Percentiles rank a stretch among this genome's conserved stretches.
These are phyloP conservation scores for Leuciscus waleckii DNA, from an alignment of 2,797 vertebrate genomes.

Conservation along the genomic window DNA sequence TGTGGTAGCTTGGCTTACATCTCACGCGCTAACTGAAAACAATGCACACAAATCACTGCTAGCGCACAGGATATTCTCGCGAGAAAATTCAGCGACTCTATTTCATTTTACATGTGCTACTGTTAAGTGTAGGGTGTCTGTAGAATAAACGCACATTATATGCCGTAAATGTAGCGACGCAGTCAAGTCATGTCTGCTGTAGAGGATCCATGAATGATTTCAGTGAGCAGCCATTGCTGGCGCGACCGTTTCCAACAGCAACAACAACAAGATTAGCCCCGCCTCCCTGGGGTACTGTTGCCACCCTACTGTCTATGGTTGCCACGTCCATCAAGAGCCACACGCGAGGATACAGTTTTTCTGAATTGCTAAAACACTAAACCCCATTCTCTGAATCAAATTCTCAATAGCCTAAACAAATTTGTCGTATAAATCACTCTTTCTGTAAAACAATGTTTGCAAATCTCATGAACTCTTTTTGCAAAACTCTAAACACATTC, in stretches of 20 bases:
- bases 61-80: no score
- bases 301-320: no score
- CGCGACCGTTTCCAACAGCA: constrained; percentile 35
- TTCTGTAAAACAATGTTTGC: no score
- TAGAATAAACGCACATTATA: not conserved
- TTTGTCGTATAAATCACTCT: no score
- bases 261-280: constrained; percentile 39
- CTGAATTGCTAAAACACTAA: no score
- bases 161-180: not conserved
- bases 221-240: constrained; percentile 42
- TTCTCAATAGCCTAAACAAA: no score
- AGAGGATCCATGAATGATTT: not conserved
- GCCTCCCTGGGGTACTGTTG: not conserved
- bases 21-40: not conserved
- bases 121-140: not conserved
- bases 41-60: constrained; percentile 32
- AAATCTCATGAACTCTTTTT: no score
- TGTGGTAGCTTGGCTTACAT: not conserved
- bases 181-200: not conserved
- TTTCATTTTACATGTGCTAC: not conserved
- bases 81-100: not conserved
- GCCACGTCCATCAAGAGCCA: not conserved
- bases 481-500: no score
- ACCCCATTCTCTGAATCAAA: no score
- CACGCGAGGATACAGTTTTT: not conserved